These are phyloP conservation scores for Phengaris alcon DNA, from an alignment of 2,888 invertebrate species.

Conservation along the genomic window DNA sequence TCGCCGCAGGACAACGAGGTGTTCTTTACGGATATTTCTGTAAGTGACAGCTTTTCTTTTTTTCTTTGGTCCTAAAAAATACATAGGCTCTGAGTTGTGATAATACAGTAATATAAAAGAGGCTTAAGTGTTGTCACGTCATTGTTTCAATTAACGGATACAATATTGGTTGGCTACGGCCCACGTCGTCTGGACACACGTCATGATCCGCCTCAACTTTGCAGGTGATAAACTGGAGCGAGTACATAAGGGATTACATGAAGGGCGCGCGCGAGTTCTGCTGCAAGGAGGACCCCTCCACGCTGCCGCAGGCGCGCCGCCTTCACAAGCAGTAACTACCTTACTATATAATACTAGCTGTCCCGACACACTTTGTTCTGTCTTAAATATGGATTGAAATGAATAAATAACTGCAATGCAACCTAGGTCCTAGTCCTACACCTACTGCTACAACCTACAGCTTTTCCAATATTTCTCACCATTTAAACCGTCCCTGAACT, in stretches of 20 bases:
- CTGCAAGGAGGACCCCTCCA: slow-evolving; percentile 89
- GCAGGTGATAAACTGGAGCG: slow-evolving; percentile 60
- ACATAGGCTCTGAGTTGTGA: no score
- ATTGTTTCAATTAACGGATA: no score
- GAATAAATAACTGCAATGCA: no score
- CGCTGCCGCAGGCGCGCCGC: slow-evolving; percentile 85
- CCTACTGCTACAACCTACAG: no score
- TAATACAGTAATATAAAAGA: no score
- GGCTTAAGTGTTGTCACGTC: no score
- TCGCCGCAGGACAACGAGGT: slow-evolving; percentile 78
- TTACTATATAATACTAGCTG: not conserved
- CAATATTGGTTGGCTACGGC: not conserved
- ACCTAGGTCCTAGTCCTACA: no score
- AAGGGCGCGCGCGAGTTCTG: slow-evolving; percentile 91
- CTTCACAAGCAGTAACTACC: slow-evolving; percentile 78
- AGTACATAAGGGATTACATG: slow-evolving; percentile 79
- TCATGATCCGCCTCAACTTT: not conserved
- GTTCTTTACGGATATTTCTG: slow-evolving; percentile 80
- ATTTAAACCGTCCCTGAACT: no score
- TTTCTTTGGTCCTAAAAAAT: no score
- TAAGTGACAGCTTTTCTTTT: slow-evolving; percentile 36
- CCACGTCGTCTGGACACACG: not conserved
- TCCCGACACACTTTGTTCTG: no score
- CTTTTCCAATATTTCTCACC: no score
- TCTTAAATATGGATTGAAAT: no score